Base-by-base conservation (phyloP, 2,113 vertebrate species). In the Vulpes lagopus region DNA sequence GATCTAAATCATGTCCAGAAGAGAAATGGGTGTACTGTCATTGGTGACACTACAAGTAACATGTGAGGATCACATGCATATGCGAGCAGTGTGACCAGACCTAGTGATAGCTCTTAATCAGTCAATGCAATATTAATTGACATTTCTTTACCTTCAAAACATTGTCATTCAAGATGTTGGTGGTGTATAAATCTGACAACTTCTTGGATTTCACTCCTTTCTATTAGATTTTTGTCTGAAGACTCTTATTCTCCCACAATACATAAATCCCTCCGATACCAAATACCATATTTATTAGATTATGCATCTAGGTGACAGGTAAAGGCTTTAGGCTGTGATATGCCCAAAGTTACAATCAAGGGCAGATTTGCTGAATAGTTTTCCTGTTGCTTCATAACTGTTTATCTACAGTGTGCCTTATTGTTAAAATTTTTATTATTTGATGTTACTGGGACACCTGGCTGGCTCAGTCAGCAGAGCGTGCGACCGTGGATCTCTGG, bases 161-260 rank as follows among this genome's bases (percentile, higher is more conserved):
- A 94, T 59, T 55, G n/a, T 73, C 81, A 49, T 38, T 81, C 80
- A 80, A 87, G 55, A 62, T 17, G 27, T 8, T 64, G 25, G 74
- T 62, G 11, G 19, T 57, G 60, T 20, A 57, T 73, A 94, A 79
- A 57, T 57, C 49, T 22, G n/a, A 53, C 76, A 71, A 82, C 49
- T 35, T 89, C 32, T 49, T 11, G 62, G 96, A 94, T 94, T 69
- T 85, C 67, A 92, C n/a, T 81, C 2, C 64, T 87, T 91, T 67
- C 55, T 71, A 11, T 32, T 89, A 57, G 51, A 57, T 38, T 89
- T 96, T 89, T 57, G 19, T 43, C n/a, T 78, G 65, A 60, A 53
- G 35, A 82, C 17, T 67, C 25, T 83, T 79, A 5, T 64, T 60
- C 93, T 49, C 32, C 38, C 25, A 17, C 23, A 32, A 67, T 74